Percentiles rank a stretch among this genome's conserved stretches.
These are phyloP conservation scores for Drosophila teissieri DNA, from an alignment of 1,140 invertebrate species.

Conservation along the genomic window DNA sequence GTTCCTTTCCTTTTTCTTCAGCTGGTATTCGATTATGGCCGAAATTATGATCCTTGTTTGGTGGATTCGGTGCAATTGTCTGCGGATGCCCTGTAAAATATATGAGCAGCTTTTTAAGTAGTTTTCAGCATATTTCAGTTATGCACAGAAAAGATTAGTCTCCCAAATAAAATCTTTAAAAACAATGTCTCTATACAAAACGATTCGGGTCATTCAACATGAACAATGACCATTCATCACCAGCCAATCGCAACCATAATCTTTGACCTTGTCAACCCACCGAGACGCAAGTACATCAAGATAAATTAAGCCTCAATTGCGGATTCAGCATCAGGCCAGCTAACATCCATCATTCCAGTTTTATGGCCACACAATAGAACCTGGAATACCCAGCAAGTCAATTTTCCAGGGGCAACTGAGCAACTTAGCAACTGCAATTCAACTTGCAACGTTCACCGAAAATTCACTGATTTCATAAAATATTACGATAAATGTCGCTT, in stretches of 20 bases:
- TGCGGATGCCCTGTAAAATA: slow-evolving; percentile 6
- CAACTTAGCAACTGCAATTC: slow-evolving; percentile 3
- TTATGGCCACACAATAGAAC: slow-evolving; percentile 23
- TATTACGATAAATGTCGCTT: slow-evolving; percentile 78
- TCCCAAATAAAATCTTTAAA: neutral
- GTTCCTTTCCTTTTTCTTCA: slow-evolving; percentile 21
- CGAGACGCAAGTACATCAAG: slow-evolving; percentile 26
- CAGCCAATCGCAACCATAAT: slow-evolving; percentile 14
- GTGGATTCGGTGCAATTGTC: slow-evolving; percentile 13
- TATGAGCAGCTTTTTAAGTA: neutral
- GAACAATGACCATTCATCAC: slow-evolving; percentile 15
- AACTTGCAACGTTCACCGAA: slow-evolving; percentile 40
- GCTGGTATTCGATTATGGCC: slow-evolving; percentile 57
- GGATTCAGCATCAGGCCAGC: slow-evolving; percentile 3
- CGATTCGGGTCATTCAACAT: neutral
- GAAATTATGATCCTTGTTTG: slow-evolving; percentile 47
- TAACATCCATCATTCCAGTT: slow-evolving; percentile 32
- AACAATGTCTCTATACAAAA: slow-evolving; percentile 2
- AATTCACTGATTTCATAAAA: slow-evolving; percentile 80
- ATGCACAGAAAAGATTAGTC: no score
- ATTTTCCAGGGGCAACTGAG: slow-evolving; percentile 12
- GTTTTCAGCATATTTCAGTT: no score
- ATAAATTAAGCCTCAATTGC: slow-evolving; percentile 21
- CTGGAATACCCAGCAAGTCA: slow-evolving; percentile 8
- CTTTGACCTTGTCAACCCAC: slow-evolving; percentile 37